Conservation (phyloP, 2,113 vertebrate species). For the Mesitornis unicolor region DNA sequence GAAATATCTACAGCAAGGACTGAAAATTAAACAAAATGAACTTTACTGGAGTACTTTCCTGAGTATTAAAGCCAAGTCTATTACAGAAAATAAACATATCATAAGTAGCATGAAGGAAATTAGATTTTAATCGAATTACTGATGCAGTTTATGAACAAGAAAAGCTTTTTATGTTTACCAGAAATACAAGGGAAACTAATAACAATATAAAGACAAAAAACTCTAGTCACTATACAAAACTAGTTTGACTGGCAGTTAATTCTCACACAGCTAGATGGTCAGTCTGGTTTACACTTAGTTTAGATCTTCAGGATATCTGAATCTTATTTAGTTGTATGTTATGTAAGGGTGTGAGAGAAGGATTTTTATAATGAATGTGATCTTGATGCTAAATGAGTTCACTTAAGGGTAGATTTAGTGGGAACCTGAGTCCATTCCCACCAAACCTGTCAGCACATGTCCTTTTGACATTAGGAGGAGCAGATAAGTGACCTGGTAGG, state of each 20-base stretch:
- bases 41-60: background rate
- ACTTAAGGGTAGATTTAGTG: background rate
- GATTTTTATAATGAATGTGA: background rate
- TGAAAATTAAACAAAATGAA: background rate
- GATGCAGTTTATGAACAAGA: background rate
- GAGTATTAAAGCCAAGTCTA: conserved; percentile 20
- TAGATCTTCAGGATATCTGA: background rate
- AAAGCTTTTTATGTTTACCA: background rate
- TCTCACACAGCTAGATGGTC: background rate
- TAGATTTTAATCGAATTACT: conserved; percentile 35
- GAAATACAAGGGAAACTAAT: background rate
- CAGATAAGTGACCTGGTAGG: background rate
- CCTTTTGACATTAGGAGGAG: background rate
- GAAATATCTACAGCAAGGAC: background rate
- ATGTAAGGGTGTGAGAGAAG: background rate
- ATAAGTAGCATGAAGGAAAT: conserved; percentile 20
- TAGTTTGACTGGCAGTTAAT: background rate
- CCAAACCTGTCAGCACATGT: background rate
- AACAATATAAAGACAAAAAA: background rate
- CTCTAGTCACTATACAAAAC: background rate
- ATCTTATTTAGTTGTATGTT: background rate
- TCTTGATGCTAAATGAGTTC: background rate
- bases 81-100: conserved; percentile 26
- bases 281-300: background rate
- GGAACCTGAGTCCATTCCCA: background rate